A percentile compares a stretch with the other conserved stretches of the same genome.
Evolutionary conservation across 2,888 invertebrate genomes (phyloP).

Genomic region (Philereme vetulata): DNA sequence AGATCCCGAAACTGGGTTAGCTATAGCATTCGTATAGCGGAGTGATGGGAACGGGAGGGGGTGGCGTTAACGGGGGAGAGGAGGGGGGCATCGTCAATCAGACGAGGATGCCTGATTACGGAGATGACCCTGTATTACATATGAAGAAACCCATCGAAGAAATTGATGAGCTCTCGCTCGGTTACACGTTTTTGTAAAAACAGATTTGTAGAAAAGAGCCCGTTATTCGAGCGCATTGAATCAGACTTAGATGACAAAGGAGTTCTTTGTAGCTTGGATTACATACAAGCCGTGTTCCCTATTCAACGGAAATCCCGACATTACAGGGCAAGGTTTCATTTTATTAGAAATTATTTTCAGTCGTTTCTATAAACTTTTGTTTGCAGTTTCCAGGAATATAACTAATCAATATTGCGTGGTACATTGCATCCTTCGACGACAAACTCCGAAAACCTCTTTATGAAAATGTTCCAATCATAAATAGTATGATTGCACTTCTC

Average conservation of each 20-base stretch:
- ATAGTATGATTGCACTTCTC: no score
- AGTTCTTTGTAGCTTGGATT: background rate
- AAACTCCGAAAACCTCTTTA: no score
- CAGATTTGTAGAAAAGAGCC: constrained; percentile 16
- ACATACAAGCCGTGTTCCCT: no score
- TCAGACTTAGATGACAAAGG: background rate
- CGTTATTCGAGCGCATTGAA: background rate
- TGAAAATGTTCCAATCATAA: no score
- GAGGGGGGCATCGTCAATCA: constrained; percentile 41
- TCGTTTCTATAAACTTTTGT: no score
- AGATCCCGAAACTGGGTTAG: constrained; percentile 34
- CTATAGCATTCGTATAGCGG: constrained; percentile 17
- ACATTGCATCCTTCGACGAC: no score
- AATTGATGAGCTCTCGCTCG: constrained; percentile 36
- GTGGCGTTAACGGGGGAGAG: background rate
- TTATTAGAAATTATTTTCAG: no score
- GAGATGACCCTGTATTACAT: constrained; percentile 42
- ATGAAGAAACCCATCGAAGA: constrained; percentile 36
- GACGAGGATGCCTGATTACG: constrained; percentile 37
- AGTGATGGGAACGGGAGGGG: background rate
- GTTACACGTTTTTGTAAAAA: constrained; percentile 35
- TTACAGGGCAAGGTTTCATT: no score
- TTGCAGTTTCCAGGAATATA: no score
- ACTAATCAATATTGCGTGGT: no score
- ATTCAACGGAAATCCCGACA: no score